phyloP scores from a whole-genome alignment of 1,140 invertebrate species.

The Bombus vancouverensis region DNA sequence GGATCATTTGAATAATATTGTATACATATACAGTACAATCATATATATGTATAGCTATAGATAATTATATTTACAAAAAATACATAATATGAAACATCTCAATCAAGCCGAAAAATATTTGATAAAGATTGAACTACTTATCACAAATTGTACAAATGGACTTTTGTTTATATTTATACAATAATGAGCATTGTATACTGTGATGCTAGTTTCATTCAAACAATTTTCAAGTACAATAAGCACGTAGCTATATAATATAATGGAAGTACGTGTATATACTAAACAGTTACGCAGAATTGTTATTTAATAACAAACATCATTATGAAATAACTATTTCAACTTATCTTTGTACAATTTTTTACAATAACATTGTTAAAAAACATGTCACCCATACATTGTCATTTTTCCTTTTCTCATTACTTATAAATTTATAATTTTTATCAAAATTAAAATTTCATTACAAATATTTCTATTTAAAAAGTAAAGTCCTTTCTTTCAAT shows the following conservation, averaged over 20 bases:
- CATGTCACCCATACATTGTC: conserved; percentile 62
- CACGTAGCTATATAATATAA: conserved; percentile 77
- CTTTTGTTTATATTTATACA: conserved; percentile 73
- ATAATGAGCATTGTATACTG: conserved; percentile 70
- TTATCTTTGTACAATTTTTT: conserved; percentile 76
- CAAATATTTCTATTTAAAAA: conserved; percentile 56
- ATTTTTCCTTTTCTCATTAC: conserved; percentile 56
- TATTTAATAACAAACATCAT: conserved; percentile 76
- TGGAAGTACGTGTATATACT: conserved; percentile 68
- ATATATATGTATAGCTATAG: background rate
- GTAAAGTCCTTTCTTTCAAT: conserved; percentile 34
- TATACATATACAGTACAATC: background rate
- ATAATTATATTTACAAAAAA: conserved; percentile 5
- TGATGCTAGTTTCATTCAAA: conserved; percentile 72
- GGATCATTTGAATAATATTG: background rate
- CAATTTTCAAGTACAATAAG: conserved; percentile 79
- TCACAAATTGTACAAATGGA: conserved; percentile 62
- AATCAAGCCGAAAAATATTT: conserved; percentile 51
- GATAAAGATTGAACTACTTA: conserved; percentile 74
- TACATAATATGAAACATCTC: conserved; percentile 6
- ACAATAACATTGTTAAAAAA: conserved; percentile 74
- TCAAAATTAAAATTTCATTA: conserved; percentile 53
- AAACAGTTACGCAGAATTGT: conserved; percentile 71
- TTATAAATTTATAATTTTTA: conserved; percentile 60
- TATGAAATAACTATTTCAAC: conserved; percentile 73